These are phyloP conservation scores for Oncorhynchus clarkii DNA, from an alignment of 2,113 vertebrate species.

Conservation along the genomic window DNA sequence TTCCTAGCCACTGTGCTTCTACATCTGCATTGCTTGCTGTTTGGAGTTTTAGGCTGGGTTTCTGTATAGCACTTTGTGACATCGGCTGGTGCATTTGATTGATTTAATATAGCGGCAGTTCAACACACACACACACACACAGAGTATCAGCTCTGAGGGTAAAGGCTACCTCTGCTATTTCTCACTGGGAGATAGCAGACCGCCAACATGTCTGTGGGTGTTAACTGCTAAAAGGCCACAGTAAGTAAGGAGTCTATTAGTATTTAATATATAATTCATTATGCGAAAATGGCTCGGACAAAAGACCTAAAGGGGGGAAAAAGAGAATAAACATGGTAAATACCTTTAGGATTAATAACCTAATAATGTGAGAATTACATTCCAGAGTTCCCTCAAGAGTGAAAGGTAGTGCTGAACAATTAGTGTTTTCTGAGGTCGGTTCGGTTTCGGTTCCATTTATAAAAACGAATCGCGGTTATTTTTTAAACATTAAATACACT, in stretches of 20 bases:
- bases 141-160: not conserved
- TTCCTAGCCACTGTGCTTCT: no score
- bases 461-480: no score
- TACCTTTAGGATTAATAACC: not conserved
- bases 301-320: slow-evolving; percentile 6
- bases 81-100: no score
- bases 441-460: no score
- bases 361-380: not conserved
- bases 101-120: not conserved
- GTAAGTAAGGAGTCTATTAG: slow-evolving; percentile 24
- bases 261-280: slow-evolving; percentile 33
- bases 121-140: slow-evolving; percentile 1
- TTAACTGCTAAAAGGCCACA: slow-evolving; percentile 5
- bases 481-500: no score
- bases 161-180: not conserved
- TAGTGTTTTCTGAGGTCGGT: no score
- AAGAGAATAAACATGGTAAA: not conserved
- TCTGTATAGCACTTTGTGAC: no score
- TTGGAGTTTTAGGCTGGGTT: no score
- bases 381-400: no score
- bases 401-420: no score
- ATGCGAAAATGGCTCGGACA: not conserved
- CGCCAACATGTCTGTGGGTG: not conserved
- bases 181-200: not conserved
- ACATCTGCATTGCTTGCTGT: no score